Percentiles rank a stretch among this genome's conserved stretches.
phyloP scores from a whole-genome alignment of 1,140 invertebrate genomes.

The Dolichoris vasculosae region DNA sequence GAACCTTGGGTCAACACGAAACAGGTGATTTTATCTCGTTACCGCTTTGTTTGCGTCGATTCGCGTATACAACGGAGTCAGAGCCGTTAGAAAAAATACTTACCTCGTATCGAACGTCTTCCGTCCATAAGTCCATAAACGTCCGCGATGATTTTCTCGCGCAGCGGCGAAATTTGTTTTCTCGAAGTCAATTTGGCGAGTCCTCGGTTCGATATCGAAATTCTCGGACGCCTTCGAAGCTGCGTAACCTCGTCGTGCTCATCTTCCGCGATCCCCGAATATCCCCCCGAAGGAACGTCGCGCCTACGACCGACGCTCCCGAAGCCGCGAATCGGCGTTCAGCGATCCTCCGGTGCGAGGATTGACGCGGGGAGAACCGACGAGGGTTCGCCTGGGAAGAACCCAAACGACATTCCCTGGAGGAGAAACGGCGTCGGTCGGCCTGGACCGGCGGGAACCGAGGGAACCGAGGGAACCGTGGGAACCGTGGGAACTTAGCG shows the following conservation, averaged over 20 bases:
- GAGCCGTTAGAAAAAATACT: background rate
- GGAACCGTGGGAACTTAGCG: too few species aligned
- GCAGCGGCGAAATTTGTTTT: background rate
- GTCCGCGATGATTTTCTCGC: background rate
- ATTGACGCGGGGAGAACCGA: too few species aligned
- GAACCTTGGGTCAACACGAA: background rate
- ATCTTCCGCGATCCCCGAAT: background rate
- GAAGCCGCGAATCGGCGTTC: too few species aligned
- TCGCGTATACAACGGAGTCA: background rate
- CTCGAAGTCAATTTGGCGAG: too few species aligned
- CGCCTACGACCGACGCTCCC: background rate
- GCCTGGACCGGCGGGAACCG: too few species aligned
- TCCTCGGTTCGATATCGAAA: background rate
- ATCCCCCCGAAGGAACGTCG: background rate
- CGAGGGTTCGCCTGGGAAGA: too few species aligned
- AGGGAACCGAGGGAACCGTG: too few species aligned
- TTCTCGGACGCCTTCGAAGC: background rate
- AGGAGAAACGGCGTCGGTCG: too few species aligned
- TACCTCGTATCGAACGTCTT: background rate
- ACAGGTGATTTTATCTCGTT: background rate
- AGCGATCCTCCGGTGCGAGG: background rate
- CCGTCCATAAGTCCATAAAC: slow-evolving; percentile 26
- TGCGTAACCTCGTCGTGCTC: background rate
- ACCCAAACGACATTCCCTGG: too few species aligned
- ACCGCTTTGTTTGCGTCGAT: background rate